A percentile compares a stretch with the other conserved stretches of the same genome.
phyloP scores from a whole-genome alignment of 2,797 vertebrate species.

The Macropodus opercularis region DNA sequence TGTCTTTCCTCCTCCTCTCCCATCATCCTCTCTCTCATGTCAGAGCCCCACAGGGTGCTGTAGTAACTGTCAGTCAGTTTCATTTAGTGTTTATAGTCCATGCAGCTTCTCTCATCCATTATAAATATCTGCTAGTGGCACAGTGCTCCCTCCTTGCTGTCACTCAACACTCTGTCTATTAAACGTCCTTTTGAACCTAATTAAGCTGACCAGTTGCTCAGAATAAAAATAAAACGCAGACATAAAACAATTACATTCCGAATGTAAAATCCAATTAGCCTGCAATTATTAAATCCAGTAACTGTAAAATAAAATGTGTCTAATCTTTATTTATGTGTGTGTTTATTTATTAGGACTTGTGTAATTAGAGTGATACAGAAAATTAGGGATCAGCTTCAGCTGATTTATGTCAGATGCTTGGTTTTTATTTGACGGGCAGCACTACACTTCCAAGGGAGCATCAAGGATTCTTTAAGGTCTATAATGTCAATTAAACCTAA shows the following conservation, averaged over 20 bases:
- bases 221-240: constrained; percentile 37
- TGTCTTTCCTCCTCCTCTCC: constrained; percentile 8
- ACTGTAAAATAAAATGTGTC: neutral
- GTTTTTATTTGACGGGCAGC: constrained; percentile 38
- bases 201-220: constrained; percentile 49
- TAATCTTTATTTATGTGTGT: neutral
- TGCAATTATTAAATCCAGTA: neutral
- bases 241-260: constrained; percentile 17
- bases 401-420: constrained; percentile 23
- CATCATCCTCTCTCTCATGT: constrained; percentile 40
- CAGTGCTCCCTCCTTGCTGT: constrained; percentile 46
- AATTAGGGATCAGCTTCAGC: constrained; percentile 2
- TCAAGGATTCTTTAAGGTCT: constrained; percentile 29
- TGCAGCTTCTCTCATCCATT: constrained; percentile 66
- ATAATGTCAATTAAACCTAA: constrained; percentile 17
- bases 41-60: constrained; percentile 52
- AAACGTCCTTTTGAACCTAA: constrained; percentile 44
- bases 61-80: constrained; percentile 69
- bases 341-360: constrained; percentile 13
- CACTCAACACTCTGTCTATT: constrained; percentile 50
- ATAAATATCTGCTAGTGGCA: constrained; percentile 64
- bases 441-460: constrained; percentile 25
- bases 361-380: constrained; percentile 33
- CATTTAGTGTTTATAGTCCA: constrained; percentile 62
- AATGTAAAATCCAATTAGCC: constrained; percentile 1